These are phyloP conservation scores for Cryptosula pallasiana DNA, from an alignment of 2,888 invertebrate species.

Conservation along the genomic window DNA sequence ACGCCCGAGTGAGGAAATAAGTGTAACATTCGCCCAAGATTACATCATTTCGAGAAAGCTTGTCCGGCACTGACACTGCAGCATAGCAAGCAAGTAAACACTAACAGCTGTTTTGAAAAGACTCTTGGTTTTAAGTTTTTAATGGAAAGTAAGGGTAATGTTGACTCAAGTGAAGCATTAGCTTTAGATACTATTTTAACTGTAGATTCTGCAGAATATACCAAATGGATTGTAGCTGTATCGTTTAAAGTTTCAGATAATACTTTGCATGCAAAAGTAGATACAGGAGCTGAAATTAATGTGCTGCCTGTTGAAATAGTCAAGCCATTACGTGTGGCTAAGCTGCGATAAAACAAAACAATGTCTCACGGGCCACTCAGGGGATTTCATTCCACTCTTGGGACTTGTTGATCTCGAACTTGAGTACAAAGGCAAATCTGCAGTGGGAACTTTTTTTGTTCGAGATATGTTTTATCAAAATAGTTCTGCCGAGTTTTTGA, in stretches of 20 bases:
- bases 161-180: not conserved
- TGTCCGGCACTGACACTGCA: too few relatives aligned
- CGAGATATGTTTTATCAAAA: not conserved
- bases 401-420: not conserved
- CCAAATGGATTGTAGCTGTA: not conserved
- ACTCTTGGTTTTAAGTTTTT: not conserved
- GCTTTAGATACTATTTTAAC: not conserved
- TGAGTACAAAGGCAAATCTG: not conserved
- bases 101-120: not conserved
- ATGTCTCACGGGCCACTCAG: not conserved
- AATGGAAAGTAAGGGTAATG: not conserved
- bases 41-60: too few relatives aligned
- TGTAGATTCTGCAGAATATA: not conserved
- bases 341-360: not conserved
- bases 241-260: not conserved
- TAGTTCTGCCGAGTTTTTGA: not conserved
- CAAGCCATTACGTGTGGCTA: not conserved
- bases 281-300: not conserved
- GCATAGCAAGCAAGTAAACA: not conserved
- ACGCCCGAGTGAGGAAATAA: too few relatives aligned
- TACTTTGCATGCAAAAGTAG: not conserved
- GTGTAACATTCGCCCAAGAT: too few relatives aligned
- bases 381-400: not conserved
- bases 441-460: not conserved
- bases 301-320: not conserved